These are phyloP conservation scores for Cyanoliseus patagonus DNA, from an alignment of 2,113 vertebrate genomes.

Conservation along the genomic window DNA sequence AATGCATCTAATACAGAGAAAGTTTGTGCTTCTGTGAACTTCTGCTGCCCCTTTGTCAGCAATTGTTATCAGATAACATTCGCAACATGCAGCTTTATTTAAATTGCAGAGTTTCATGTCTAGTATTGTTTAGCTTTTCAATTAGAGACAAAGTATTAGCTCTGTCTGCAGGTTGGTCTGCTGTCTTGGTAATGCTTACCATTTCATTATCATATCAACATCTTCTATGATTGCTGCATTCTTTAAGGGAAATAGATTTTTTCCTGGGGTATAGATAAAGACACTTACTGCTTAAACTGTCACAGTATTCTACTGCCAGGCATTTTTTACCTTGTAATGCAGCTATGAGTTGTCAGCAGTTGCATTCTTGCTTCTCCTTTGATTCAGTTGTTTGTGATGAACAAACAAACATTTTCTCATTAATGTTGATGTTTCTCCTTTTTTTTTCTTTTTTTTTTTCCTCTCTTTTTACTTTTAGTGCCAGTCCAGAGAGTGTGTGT, in stretches of 20 bases:
- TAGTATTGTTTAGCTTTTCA: not conserved
- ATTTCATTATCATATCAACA: not conserved
- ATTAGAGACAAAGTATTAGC: not conserved
- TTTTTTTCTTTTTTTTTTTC: not conserved
- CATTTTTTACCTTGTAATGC: not conserved
- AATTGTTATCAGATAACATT: not conserved
- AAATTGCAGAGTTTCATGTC: not conserved
- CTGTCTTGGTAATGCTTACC: not conserved
- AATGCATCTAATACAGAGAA: not conserved
- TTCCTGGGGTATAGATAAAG: not conserved
- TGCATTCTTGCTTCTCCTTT: not conserved
- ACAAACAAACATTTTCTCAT: not conserved
- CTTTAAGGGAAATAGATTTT: not conserved
- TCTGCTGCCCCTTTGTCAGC: not conserved
- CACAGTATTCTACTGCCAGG: not conserved
- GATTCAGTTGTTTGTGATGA: not conserved
- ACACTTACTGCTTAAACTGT: not conserved
- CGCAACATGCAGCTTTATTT: not conserved
- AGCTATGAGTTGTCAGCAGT: not conserved
- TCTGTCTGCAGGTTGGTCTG: not conserved
- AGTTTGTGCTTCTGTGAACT: constrained; percentile 5
- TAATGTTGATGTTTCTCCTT: not conserved
- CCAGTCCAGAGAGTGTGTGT: not conserved
- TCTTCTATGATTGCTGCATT: not conserved
- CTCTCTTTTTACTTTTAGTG: not conserved